Base-by-base conservation (phyloP, 2,888 invertebrate genomes). In the Phania funesta region DNA sequence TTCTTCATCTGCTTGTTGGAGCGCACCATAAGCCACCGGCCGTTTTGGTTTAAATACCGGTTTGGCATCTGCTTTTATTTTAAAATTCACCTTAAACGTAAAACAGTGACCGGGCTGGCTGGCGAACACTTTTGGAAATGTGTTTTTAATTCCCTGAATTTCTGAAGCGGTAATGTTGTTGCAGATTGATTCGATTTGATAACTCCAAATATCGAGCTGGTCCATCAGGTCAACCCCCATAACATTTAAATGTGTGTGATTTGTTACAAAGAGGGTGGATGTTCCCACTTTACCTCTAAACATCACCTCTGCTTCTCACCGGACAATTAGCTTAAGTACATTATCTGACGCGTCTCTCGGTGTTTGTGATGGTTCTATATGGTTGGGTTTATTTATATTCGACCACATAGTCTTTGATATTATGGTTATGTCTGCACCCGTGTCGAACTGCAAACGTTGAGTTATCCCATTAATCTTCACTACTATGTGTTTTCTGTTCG, bases 11-110 rank as follows among this genome's bases (percentile, higher is more conserved):
- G 85, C 67, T 0, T 60, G 54, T n/a, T 79, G 56, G 35, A 65
- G 35, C 24, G 60, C 80, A 46, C 84, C 83, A 70, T 83, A 85
- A 8, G 85, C 71, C 44, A 84, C 83, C 54, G 75, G 82, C 20
- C 80, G 73, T 44, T 83, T 84, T 18, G 70, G 68, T 29, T 60
- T 74, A 62, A 48, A 84, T 35, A 56, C 52, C 67, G 73, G 83
- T 48, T 56, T 80, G 41, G 77, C 68, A 54, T 67, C 58, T 67
- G 35, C 52, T 54, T 82, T 82, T 35, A 62, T 41, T 58, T 68
- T 46, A 38, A 58, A n/a, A 35, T 35, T 58, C 35, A 71, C 56
- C 58, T 60, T 71, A 52, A 74, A 74, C 11, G 35, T 20, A 9
- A 41, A 24, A 38, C 38, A 74, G 46, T 70, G 70, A 11, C 70